Percentiles rank a stretch among this genome's conserved stretches.
phyloP scores from a whole-genome alignment of 2,888 invertebrate species.

The Orthosia gracilis region DNA sequence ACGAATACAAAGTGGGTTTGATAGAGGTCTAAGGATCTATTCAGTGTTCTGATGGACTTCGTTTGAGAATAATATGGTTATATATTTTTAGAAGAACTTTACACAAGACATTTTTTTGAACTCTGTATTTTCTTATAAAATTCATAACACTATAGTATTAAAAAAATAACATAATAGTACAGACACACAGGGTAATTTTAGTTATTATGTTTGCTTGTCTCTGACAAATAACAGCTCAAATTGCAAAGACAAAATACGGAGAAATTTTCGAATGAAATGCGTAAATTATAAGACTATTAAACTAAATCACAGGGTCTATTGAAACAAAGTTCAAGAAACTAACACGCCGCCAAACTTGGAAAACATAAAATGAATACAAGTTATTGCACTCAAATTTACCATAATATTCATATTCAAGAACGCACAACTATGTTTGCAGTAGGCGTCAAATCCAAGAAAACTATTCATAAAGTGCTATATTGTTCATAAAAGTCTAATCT shows the following conservation, averaged over 20 bases:
- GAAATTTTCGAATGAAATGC: not conserved
- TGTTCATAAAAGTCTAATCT: constrained; percentile 49
- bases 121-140: too few species aligned
- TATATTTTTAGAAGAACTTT: not conserved
- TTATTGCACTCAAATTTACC: constrained; percentile 31
- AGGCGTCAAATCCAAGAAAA: constrained; percentile 52
- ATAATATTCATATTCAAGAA: constrained; percentile 53
- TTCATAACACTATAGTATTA: too few species aligned
- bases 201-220: not conserved
- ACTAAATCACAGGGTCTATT: not conserved
- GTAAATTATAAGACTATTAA: not conserved
- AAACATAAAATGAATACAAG: constrained; percentile 17
- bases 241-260: not conserved
- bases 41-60: constrained; percentile 65
- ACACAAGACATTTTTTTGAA: too few species aligned
- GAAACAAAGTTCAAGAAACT: constrained; percentile 22
- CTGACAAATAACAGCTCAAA: not conserved
- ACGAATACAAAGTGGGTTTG: constrained; percentile 83
- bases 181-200: not conserved
- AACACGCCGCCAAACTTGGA: constrained; percentile 17
- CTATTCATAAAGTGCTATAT: constrained; percentile 42
- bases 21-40: constrained; percentile 64
- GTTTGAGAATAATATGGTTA: constrained; percentile 28
- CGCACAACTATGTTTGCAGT: constrained; percentile 32
- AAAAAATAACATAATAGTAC: not conserved